Conservation (phyloP, 2,797 vertebrate genomes). For the Discoglossus pictus region DNA sequence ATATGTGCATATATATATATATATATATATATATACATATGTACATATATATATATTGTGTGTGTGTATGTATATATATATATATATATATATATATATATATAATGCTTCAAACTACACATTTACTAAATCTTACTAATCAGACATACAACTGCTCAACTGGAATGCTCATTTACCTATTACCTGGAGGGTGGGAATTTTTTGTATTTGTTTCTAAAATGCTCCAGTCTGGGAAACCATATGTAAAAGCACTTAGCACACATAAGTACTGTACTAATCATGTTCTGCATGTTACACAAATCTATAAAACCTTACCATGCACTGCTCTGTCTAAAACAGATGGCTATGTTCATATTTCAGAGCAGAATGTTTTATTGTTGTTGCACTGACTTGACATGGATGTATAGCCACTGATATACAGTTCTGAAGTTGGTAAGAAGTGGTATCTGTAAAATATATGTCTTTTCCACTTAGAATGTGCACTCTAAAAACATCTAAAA, state of each 20-base stretch:
- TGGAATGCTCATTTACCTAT: conserved; percentile 7
- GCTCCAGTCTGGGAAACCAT: neutral
- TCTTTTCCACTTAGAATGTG: no score
- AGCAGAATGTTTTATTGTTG: neutral
- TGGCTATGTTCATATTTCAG: conserved; percentile 18
- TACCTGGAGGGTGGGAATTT: conserved; percentile 2
- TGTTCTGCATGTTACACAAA: conserved; percentile 20
- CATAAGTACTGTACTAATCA: conserved; percentile 18
- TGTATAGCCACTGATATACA: neutral
- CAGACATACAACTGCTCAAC: neutral
- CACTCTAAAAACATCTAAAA: no score
- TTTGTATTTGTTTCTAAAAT: conserved; percentile 11
- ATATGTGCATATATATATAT: no score
- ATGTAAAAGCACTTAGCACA: conserved; percentile 19
- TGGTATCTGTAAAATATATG: conserved; percentile 28
- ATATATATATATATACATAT: no score
- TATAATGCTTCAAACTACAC: no score
- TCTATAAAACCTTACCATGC: conserved; percentile 14
- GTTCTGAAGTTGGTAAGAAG: neutral
- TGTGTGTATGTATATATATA: no score
- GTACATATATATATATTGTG: no score
- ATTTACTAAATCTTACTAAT: neutral
- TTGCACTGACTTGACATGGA: neutral
- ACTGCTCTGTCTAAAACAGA: conserved; percentile 10
- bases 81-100: no score